Evolutionary conservation across 23 tunicate species (phyloP).

Genomic region (Halocynthia roretzi): DNA sequence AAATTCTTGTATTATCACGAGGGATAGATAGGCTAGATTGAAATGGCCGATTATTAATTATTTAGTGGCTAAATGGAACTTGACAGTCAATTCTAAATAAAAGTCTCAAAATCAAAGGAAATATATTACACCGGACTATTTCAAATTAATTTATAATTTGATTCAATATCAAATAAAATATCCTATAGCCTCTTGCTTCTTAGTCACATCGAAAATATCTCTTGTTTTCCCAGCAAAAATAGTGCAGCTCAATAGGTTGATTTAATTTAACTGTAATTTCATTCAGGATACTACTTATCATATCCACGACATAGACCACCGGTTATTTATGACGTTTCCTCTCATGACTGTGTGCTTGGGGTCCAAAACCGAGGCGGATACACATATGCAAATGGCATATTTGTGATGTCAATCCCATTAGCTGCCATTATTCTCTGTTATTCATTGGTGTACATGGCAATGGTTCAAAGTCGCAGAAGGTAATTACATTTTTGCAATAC

Average conservation of each 20-base stretch:
- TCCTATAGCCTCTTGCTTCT: too few species aligned
- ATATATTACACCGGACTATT: too few species aligned
- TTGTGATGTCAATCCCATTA: slow-evolving; percentile 30
- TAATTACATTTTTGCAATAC: not conserved
- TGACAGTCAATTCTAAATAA: too few species aligned
- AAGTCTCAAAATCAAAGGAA: too few species aligned
- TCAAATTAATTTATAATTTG: too few species aligned
- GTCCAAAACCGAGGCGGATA: slow-evolving; percentile 24
- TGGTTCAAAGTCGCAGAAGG: slow-evolving; percentile 35
- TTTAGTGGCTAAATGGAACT: too few species aligned
- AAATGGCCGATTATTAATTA: too few species aligned
- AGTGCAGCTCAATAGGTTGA: not conserved
- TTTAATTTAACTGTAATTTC: not conserved
- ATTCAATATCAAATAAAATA: too few species aligned
- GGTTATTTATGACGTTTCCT: slow-evolving; percentile 22
- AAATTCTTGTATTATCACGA: not conserved
- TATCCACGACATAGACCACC: slow-evolving; percentile 22
- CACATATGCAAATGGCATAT: slow-evolving; percentile 39
- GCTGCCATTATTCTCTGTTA: slow-evolving; percentile 23
- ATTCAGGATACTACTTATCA: slow-evolving; percentile 17
- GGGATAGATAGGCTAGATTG: not conserved
- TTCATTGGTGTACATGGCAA: slow-evolving; percentile 12
- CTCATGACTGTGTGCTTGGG: slow-evolving; percentile 41
- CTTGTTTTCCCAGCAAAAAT: too few species aligned
- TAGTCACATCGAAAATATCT: too few species aligned